Evolutionary conservation across 2,888 invertebrate species (phyloP).

Genomic region (Pomacea canaliculata): DNA sequence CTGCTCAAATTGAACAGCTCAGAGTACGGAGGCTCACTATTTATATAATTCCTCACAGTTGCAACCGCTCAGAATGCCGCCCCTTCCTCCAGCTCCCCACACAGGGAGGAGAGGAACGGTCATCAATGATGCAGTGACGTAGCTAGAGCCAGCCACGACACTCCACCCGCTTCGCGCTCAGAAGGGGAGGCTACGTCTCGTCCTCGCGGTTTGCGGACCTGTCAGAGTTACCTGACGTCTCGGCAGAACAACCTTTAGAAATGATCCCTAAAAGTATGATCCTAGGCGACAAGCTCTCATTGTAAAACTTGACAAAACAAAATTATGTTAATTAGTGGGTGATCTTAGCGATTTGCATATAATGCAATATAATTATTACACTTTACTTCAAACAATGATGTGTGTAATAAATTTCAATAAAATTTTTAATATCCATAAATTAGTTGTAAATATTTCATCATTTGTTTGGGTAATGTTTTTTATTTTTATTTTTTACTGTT

Average conservation of each 20-base stretch:
- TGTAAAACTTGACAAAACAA: too few species aligned
- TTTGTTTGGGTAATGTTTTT: too few species aligned
- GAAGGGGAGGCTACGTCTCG: conserved; percentile 48
- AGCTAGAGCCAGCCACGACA: conserved; percentile 8
- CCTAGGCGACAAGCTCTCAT: conserved; percentile 28
- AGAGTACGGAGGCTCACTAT: too few species aligned
- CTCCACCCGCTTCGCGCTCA: conserved; percentile 53
- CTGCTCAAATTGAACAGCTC: too few species aligned
- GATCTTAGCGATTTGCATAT: accelerated
- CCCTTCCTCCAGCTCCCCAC: conserved; percentile 48
- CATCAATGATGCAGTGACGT: conserved; percentile 43
- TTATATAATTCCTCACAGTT: too few species aligned
- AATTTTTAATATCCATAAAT: too few species aligned
- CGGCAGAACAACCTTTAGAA: conserved; percentile 57
- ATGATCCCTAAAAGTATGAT: conserved; percentile 60
- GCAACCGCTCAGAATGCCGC: conserved; percentile 56
- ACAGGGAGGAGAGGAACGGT: conserved; percentile 48
- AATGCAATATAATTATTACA: too few species aligned
- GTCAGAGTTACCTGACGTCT: conserved; percentile 56
- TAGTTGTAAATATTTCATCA: too few species aligned
- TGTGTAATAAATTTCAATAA: too few species aligned
- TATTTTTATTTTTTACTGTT: too few species aligned
- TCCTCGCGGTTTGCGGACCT: conserved; percentile 53
- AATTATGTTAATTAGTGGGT: too few species aligned
- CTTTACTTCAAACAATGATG: too few species aligned